Percentiles rank a stretch among this genome's conserved stretches.
Evolutionary conservation across 2,113 vertebrate species (phyloP).

Genomic region (Plestiodon gilberti): DNA sequence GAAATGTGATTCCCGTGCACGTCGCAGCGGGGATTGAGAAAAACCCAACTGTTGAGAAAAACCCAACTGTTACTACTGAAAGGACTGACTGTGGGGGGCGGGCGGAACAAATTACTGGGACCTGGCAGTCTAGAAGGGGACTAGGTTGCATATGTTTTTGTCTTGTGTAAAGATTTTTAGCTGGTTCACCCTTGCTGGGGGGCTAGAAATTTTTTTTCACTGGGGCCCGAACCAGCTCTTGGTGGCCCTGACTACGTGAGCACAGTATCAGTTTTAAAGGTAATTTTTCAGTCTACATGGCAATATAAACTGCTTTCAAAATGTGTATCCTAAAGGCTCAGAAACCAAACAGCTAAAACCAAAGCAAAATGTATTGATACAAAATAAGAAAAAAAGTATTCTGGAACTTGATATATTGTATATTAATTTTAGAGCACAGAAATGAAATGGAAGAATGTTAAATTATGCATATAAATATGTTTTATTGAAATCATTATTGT

Average conservation of each 20-base stretch:
- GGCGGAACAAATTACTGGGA: too few relatives aligned
- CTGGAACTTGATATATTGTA: neutral
- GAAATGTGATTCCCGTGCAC: too few relatives aligned
- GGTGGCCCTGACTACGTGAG: too few relatives aligned
- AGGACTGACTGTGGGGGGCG: too few relatives aligned
- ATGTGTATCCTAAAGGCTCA: neutral
- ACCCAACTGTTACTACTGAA: neutral
- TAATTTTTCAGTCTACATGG: neutral
- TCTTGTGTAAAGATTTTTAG: too few relatives aligned
- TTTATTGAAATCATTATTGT: neutral
- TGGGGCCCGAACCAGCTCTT: too few relatives aligned
- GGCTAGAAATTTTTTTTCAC: too few relatives aligned
- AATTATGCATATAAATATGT: neutral
- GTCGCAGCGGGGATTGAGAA: too few relatives aligned
- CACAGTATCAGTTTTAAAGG: neutral
- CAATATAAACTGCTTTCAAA: neutral
- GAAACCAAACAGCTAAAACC: neutral
- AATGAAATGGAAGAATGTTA: neutral
- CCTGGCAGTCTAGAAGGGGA: neutral
- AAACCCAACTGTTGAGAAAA: too few relatives aligned
- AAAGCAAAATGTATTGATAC: neutral
- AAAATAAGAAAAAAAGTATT: neutral
- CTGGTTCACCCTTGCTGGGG: too few relatives aligned
- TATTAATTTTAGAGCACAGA: neutral
- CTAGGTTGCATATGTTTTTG: too few relatives aligned